Percentiles rank a stretch among this genome's conserved stretches.
phyloP scores from a whole-genome alignment of 2,797 vertebrate genomes.

The Echeneis naucrates region DNA sequence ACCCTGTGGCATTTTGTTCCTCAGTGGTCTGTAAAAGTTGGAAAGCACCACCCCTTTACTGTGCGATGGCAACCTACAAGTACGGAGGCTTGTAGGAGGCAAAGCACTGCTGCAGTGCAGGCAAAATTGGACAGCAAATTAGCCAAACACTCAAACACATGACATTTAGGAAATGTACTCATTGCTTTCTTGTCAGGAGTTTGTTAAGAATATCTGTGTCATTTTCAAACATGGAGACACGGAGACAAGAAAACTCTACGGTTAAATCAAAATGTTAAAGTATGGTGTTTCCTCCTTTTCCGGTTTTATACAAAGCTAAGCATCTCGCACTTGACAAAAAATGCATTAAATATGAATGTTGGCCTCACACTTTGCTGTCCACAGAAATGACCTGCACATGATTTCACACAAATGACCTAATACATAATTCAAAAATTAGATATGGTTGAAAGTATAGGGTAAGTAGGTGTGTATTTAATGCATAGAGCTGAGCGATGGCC shows the following conservation, averaged over 20 bases:
- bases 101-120: not conserved
- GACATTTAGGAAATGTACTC: not conserved
- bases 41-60: not conserved
- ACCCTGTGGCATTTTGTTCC: conserved; percentile 27
- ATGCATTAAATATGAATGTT: not conserved
- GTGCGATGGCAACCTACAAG: conserved; percentile 2
- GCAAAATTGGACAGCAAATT: too few relatives aligned
- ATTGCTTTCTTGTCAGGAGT: not conserved
- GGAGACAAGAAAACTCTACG: too few relatives aligned
- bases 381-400: not conserved
- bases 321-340: not conserved
- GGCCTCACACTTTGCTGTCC: not conserved
- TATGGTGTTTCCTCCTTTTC: too few relatives aligned
- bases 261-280: too few relatives aligned
- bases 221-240: not conserved
- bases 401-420: not conserved
- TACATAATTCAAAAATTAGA: not conserved
- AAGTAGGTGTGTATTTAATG: conserved; percentile 3
- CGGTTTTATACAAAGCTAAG: not conserved
- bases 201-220: not conserved
- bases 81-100: not conserved
- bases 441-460: conserved; percentile 2
- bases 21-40: conserved; percentile 13
- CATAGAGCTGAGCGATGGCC: not conserved
- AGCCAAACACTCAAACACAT: not conserved